Conservation (phyloP, 2,888 invertebrate species). For the Drosophila histrio region DNA sequence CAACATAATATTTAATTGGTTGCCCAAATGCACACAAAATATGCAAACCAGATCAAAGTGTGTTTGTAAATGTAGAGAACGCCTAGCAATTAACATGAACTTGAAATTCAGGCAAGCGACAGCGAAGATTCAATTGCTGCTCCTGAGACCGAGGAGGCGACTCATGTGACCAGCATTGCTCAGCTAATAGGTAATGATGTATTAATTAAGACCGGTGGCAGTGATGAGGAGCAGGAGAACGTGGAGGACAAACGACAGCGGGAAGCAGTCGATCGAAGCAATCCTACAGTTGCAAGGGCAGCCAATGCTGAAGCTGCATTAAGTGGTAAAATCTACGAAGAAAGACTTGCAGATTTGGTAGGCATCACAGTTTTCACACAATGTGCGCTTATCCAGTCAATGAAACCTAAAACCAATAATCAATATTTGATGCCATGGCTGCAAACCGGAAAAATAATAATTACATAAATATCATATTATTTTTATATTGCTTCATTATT, state of each 20-base stretch:
- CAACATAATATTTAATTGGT: slow-evolving; percentile 50
- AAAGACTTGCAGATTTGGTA: slow-evolving; percentile 81
- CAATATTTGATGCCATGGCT: too few species aligned
- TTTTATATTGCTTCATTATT: too few species aligned
- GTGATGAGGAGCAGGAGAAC: slow-evolving; percentile 85
- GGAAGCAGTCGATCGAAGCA: slow-evolving; percentile 7
- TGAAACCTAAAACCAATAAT: slow-evolving; percentile 50
- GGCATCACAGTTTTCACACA: slow-evolving; percentile 58
- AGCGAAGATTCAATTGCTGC: slow-evolving; percentile 74
- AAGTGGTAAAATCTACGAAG: slow-evolving; percentile 81
- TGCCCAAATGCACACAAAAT: slow-evolving; percentile 40
- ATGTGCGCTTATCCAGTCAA: slow-evolving; percentile 49
- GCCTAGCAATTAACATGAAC: slow-evolving; percentile 59
- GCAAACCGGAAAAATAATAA: too few species aligned
- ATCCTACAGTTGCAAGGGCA: slow-evolving; percentile 19
- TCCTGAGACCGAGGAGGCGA: slow-evolving; percentile 49
- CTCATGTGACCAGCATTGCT: slow-evolving; percentile 70
- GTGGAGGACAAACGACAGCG: slow-evolving; percentile 4
- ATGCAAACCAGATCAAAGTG: slow-evolving; percentile 34
- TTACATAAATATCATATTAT: too few species aligned
- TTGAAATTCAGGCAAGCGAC: slow-evolving; percentile 82
- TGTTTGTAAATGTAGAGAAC: slow-evolving; percentile 25
- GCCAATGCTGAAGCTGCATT: slow-evolving; percentile 43
- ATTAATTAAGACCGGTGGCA: slow-evolving; percentile 48
- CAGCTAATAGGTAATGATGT: slow-evolving; percentile 72